Evolutionary conservation across 2,888 invertebrate species (phyloP).

Genomic region (Tiphia femorata): DNA sequence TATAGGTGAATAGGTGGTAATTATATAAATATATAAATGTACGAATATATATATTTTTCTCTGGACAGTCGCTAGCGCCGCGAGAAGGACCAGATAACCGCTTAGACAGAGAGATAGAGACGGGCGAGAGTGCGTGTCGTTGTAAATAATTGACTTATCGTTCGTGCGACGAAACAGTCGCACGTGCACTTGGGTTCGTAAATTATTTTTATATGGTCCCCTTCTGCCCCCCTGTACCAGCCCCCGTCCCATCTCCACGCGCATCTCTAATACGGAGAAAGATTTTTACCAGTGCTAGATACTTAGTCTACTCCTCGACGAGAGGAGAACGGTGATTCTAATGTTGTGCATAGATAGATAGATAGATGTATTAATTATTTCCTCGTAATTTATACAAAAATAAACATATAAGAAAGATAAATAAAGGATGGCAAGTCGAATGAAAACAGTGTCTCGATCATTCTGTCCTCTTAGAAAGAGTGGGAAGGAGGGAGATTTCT

Average conservation of each 20-base stretch:
- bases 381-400: slow-evolving; percentile 52
- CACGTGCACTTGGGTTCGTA: slow-evolving; percentile 19
- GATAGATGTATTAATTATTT: slow-evolving; percentile 46
- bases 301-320: slow-evolving; percentile 26
- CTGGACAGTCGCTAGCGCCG: too few species aligned
- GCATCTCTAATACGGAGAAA: slow-evolving; percentile 10
- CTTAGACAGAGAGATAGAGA: too few species aligned
- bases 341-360: slow-evolving; percentile 51
- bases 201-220: slow-evolving; percentile 42
- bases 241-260: slow-evolving; percentile 14
- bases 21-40: slow-evolving; percentile 26
- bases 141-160: slow-evolving; percentile 34
- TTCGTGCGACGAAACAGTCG: slow-evolving; percentile 16
- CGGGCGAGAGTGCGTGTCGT: slow-evolving; percentile 12
- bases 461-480: not conserved
- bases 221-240: slow-evolving; percentile 12
- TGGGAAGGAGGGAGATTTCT: too few species aligned
- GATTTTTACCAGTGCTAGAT: slow-evolving; percentile 43
- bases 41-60: slow-evolving; percentile 27
- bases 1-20: slow-evolving; percentile 33
- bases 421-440: slow-evolving; percentile 19
- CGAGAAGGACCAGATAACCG: too few species aligned
- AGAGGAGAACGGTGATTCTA: slow-evolving; percentile 51
- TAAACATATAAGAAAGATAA: slow-evolving; percentile 27
- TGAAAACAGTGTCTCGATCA: not conserved